A percentile compares a stretch with the other conserved stretches of the same genome.
Conservation (phyloP, 2,797 vertebrate species). For the Oreochromis mossambicus region DNA sequence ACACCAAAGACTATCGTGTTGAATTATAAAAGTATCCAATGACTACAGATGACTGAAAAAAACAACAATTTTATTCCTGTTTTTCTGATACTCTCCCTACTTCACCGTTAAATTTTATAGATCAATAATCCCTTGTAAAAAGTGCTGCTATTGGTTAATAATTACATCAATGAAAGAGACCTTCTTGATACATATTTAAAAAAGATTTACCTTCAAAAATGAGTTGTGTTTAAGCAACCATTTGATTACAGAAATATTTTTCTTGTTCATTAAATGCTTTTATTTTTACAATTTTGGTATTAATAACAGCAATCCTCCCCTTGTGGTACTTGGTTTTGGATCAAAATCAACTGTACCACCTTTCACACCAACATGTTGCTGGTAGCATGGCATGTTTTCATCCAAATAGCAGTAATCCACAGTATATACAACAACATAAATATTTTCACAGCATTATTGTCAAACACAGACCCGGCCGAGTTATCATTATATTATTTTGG, state of each 20-base stretch:
- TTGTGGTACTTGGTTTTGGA: not conserved
- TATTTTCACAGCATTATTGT: not conserved
- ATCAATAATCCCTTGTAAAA: not conserved
- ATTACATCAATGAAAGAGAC: not conserved
- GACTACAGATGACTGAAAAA: not conserved
- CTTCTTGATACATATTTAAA: not conserved
- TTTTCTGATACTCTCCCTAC: not conserved
- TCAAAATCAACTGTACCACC: not conserved
- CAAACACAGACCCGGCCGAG: not conserved
- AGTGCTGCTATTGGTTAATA: not conserved
- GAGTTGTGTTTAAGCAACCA: too few species aligned
- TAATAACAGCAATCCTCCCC: too few species aligned
- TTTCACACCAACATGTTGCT: not conserved
- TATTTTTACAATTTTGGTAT: too few species aligned
- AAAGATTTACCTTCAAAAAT: not conserved
- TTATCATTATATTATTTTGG: not conserved
- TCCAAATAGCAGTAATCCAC: not conserved
- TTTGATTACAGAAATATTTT: too few species aligned
- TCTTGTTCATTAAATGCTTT: too few species aligned
- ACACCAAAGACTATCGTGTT: not conserved
- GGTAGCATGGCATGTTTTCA: not conserved
- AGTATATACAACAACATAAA: not conserved
- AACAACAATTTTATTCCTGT: not conserved
- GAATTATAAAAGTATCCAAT: not conserved
- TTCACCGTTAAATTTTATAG: not conserved